Base-by-base conservation (phyloP, 2,113 vertebrate species). In the Anthoscopus minutus region DNA sequence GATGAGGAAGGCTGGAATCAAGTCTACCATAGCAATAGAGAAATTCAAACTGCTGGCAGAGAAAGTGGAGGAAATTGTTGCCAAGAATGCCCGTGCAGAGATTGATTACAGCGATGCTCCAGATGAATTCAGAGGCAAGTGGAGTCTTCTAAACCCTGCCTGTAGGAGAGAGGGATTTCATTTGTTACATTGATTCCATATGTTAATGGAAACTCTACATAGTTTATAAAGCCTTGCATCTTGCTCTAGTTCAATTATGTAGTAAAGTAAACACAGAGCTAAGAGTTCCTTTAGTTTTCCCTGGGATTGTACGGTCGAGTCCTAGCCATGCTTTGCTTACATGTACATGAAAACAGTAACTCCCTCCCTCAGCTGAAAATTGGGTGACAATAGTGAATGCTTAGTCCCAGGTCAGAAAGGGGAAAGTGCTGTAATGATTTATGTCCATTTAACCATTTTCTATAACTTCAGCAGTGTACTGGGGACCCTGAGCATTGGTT, bases 31-130 rank as follows among this genome's bases (percentile, higher is more conserved):
- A 78, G 99, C 99, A 40, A 99, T 99, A 93, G 99, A 99, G 95
- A 99, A 99, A 97, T 99, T 99, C 95, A 99, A 99, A 94, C 99
- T 99, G 89, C 98, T 99, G 45, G 99, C 98, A 0, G 99, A 99
- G 94, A 99, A 99, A 51, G 99, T 99, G 80, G 99, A 99, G 69
- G 99, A 99, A 96, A 99, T 99, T 7, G 99, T 99, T 33, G 99
- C 99, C 85, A 99, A 98, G 97, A 99, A 99, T 10, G 99, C 99
- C 19, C 99, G 99, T 11, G 99, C 99, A 10, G 99, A 99, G 89
- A 99, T 99, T 38, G 99, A 99, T 98, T 99, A 99, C 98, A 99
- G 99, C 0, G 99, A 99, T 7, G 99, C 99, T 13, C 99, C 99
- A 0, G 99, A 99, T n/a, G 99, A 99, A 94, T 99, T 99, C 96